These are phyloP conservation scores for Phalacrocorax aristotelis DNA, from an alignment of 2,113 vertebrate species.

Conservation along the genomic window DNA sequence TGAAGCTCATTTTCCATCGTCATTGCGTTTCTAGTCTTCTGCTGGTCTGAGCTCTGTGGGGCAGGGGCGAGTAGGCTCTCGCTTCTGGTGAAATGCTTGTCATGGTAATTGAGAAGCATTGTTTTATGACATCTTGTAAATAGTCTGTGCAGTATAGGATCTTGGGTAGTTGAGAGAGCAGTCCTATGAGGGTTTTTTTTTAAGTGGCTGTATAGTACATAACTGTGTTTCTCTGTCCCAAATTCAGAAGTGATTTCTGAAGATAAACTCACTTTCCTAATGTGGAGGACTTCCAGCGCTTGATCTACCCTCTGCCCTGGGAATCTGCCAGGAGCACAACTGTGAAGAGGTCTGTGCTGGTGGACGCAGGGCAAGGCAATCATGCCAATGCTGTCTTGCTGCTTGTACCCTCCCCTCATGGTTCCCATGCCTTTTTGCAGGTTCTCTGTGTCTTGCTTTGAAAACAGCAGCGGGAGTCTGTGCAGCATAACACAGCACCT, in stretches of 20 bases:
- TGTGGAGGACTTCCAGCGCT: not conserved
- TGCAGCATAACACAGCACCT: not conserved
- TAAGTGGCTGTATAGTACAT: not conserved
- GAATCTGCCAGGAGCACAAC: not conserved
- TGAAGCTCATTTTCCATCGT: not conserved
- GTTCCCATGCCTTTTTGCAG: not conserved
- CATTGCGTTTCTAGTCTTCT: not conserved
- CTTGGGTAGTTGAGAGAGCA: not conserved
- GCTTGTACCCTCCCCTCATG: not conserved
- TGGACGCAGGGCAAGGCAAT: not conserved
- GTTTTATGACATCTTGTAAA: not conserved
- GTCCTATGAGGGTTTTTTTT: not conserved
- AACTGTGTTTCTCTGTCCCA: not conserved
- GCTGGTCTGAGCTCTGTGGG: not conserved
- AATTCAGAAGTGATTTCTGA: not conserved
- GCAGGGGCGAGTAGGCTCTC: not conserved
- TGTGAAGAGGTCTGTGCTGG: not conserved
- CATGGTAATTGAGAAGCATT: not conserved
- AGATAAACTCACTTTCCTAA: not conserved
- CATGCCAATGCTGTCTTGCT: rapidly evolving
- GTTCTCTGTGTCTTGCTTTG: not conserved
- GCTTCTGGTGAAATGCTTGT: not conserved
- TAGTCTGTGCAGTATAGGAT: rapidly evolving
- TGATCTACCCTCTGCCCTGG: not conserved
- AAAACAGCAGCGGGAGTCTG: rapidly evolving